phyloP scores from a whole-genome alignment of 1,140 invertebrate species.

The Megalopta genalis region DNA sequence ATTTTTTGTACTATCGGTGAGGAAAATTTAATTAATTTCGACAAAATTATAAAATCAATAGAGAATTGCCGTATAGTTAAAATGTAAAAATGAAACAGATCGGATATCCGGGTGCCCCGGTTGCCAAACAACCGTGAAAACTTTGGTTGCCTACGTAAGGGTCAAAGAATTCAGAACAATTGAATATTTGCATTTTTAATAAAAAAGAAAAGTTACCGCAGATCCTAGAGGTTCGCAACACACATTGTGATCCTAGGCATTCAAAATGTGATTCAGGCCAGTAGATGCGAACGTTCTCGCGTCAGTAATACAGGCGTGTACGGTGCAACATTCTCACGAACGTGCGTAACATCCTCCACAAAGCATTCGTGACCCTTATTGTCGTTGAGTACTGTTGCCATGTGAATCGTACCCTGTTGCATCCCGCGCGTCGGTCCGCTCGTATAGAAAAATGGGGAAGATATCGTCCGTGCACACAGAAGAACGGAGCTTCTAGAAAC shows the following conservation, averaged over 20 bases:
- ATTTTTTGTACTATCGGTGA: too few relatives aligned
- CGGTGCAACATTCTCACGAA: background rate
- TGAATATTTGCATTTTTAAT: too few relatives aligned
- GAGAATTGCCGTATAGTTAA: too few relatives aligned
- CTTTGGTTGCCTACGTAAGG: too few relatives aligned
- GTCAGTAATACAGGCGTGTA: background rate
- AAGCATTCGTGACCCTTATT: constrained; percentile 8
- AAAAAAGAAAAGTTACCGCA: too few relatives aligned
- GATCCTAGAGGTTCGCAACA: too few relatives aligned
- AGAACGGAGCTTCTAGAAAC: background rate
- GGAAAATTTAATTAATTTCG: too few relatives aligned
- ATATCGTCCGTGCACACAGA: background rate
- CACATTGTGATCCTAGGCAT: background rate
- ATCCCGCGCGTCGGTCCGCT: background rate
- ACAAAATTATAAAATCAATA: too few relatives aligned
- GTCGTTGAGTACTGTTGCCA: constrained; percentile 1
- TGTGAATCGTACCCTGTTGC: background rate
- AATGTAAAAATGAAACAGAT: too few relatives aligned
- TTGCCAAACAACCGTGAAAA: too few relatives aligned
- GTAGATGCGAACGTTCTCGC: background rate
- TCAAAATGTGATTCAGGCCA: background rate
- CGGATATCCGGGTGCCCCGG: too few relatives aligned
- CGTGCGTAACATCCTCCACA: background rate
- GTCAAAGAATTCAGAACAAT: too few relatives aligned
- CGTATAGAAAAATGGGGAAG: background rate